Evolutionary conservation across 2,113 vertebrate species (phyloP).

Genomic region (Arothron firmamentum): DNA sequence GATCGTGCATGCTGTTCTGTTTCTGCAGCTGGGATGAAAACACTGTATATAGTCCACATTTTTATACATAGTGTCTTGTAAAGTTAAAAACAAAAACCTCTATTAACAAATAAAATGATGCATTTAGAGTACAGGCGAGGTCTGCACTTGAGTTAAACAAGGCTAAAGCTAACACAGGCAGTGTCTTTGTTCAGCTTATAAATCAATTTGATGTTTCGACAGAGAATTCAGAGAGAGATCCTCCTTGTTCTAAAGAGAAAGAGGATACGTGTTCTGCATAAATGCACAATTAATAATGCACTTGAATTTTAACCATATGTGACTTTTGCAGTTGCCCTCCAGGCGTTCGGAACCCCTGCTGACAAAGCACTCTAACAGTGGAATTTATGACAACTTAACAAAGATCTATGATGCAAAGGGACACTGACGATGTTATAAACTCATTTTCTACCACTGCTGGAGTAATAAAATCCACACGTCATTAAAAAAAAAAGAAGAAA

Average conservation of each 20-base stretch:
- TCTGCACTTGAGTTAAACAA: constrained; percentile 13
- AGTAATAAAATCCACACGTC: neutral
- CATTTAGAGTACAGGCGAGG: constrained; percentile 22
- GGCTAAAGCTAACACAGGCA: constrained; percentile 30
- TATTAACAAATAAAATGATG: constrained; percentile 28
- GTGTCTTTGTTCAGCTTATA: constrained; percentile 47
- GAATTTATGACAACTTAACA: constrained; percentile 41
- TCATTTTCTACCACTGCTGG: constrained; percentile 1
- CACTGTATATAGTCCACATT: too few species aligned
- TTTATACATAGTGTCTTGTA: too few species aligned
- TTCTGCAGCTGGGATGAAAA: constrained; percentile 4
- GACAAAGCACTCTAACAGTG: constrained; percentile 39
- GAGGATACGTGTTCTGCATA: constrained; percentile 32
- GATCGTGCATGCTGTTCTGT: constrained; percentile 28
- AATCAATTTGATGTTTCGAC: constrained; percentile 45
- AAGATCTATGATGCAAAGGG: constrained; percentile 30
- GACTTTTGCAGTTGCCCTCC: constrained; percentile 34
- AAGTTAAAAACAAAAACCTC: constrained; percentile 15
- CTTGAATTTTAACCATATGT: constrained; percentile 45
- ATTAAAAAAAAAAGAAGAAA: neutral
- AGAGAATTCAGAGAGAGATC: constrained; percentile 8
- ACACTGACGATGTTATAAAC: constrained; percentile 28
- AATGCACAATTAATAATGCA: constrained; percentile 45
- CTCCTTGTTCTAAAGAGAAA: constrained; percentile 28
- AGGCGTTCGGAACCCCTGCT: constrained; percentile 20